Evolutionary conservation across 1,140 invertebrate genomes (phyloP).

Genomic region (Lepeophtheirus salmonis): DNA sequence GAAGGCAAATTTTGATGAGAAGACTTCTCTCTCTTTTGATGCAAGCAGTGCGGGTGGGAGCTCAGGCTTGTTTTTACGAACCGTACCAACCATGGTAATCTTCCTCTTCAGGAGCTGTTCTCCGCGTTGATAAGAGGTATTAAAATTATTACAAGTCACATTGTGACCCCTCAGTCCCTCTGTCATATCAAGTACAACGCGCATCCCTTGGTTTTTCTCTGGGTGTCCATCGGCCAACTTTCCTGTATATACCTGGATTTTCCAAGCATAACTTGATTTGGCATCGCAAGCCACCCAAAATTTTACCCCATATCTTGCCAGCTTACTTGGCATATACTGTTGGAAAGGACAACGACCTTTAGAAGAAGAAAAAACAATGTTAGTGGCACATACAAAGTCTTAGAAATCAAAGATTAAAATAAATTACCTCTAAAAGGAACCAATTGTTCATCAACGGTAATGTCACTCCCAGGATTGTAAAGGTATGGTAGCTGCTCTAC

Average conservation of each 20-base stretch:
- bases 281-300: not conserved
- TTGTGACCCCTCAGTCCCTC: not conserved
- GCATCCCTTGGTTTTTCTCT: not conserved
- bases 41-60: too few species aligned
- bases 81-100: too few species aligned
- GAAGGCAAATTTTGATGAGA: too few species aligned
- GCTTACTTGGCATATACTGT: not conserved
- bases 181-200: not conserved
- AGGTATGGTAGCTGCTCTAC: not conserved
- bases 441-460: not conserved
- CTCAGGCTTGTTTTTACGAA: too few species aligned
- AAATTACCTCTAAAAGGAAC: not conserved
- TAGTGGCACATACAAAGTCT: not conserved
- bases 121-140: too few species aligned
- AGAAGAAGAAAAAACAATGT: not conserved
- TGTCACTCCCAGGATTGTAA: not conserved
- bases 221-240: not conserved
- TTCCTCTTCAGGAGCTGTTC: too few species aligned
- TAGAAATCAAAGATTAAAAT: not conserved
- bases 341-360: not conserved
- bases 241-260: not conserved
- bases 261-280: not conserved
- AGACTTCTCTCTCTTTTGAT: too few species aligned
- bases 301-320: not conserved
- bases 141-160: not conserved